Base-by-base conservation (phyloP, 2,113 vertebrate species). In the Prunella himalayana region DNA sequence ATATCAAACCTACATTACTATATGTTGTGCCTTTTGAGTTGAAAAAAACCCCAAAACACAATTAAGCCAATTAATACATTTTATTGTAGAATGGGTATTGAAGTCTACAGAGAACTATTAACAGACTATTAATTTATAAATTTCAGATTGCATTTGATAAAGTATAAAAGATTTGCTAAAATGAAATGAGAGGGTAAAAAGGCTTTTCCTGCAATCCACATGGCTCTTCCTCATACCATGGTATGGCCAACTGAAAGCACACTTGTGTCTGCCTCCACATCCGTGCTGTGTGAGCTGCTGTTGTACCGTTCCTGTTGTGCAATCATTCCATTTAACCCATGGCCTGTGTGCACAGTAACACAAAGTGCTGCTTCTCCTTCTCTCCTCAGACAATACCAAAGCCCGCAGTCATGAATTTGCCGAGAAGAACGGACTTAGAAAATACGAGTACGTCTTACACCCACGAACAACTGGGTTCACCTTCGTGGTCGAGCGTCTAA, bases 381-480 rank as follows among this genome's bases (percentile, higher is more conserved):
- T 95, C 35, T 96, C 6, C 42, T 61, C 97, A 99, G 99, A 98
- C 86, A 98, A 99, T 66, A 99, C 99, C 78, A 98, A 98, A 92
- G 97, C 98, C 56, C 98, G 98, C 90, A 99, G 99, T 78, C 96
- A 99, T 23, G 97, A 96, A 27, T 99, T 99, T 37, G 99, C 99
- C 24, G 98, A 97, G 54, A 98, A 99, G 96, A 99, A 99, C 4
- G 98, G 98, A 80, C 98, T 99, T 82, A 98, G 98, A 17, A 99
- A 99, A 88, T 99, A 98, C 0, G 98, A 99, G 44, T 99, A 99
- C 13, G 99, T 99, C 59, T 97, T 99, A 39, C 99, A 99, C 92
- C 99, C 99, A 0, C 98, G 99, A 83, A 99, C 99, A 24, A 99
- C 99, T 5, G 99, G 99, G 53, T 99, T 99, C 97, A 99, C 99